Evolutionary conservation across 2,888 invertebrate genomes (phyloP).

Genomic region (Cheilosia scutellata): DNA sequence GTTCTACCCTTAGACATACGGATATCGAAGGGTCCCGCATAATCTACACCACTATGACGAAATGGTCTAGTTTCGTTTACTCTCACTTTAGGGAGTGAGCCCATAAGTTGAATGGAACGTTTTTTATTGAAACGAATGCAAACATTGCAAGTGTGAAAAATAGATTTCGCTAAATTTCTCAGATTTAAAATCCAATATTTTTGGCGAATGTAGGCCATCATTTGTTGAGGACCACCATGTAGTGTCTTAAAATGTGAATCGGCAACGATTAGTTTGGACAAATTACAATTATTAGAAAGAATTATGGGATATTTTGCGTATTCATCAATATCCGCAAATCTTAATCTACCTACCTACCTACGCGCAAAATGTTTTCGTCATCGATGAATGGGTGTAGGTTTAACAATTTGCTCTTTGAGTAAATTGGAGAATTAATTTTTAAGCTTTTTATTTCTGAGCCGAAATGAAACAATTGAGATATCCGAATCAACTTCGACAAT

Average conservation of each 20-base stretch:
- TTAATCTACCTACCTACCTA: conserved; percentile 54
- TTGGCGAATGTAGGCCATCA: conserved; percentile 14
- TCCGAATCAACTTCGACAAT: not conserved
- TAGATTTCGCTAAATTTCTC: conserved; percentile 4
- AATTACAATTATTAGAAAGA: conserved; percentile 22
- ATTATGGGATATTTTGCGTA: conserved; percentile 47
- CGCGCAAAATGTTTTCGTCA: conserved; percentile 6
- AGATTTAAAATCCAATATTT: conserved; percentile 13
- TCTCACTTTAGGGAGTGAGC: conserved; percentile 40
- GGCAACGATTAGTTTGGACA: conserved; percentile 1
- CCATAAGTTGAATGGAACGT: conserved; percentile 44
- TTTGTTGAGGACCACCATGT: conserved; percentile 25
- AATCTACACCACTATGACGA: conserved; percentile 33
- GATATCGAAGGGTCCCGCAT: conserved; percentile 54
- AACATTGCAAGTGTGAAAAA: not conserved
- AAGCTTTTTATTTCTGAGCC: not conserved
- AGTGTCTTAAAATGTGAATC: conserved; percentile 24
- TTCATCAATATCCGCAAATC: conserved; percentile 25
- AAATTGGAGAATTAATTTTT: not conserved
- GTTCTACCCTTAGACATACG: not conserved
- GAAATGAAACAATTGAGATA: not conserved
- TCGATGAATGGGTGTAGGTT: conserved; percentile 55
- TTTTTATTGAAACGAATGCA: conserved; percentile 3
- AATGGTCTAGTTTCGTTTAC: conserved; percentile 26
- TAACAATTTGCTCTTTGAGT: conserved; percentile 6